These are phyloP conservation scores for Leptatherina wallacei DNA, from an alignment of 2,797 vertebrate genomes.

Conservation along the genomic window DNA sequence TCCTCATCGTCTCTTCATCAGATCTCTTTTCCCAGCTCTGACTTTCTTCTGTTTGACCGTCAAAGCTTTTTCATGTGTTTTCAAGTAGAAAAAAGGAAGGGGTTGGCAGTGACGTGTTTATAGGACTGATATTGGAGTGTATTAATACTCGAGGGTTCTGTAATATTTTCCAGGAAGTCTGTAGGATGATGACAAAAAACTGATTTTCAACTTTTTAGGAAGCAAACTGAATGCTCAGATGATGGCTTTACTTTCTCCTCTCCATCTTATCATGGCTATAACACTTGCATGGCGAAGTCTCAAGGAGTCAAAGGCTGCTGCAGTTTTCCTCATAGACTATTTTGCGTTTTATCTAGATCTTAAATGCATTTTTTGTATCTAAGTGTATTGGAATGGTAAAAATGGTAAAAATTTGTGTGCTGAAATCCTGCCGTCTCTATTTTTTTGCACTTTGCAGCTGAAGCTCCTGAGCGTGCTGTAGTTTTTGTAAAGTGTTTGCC, in stretches of 20 bases:
- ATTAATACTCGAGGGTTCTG: neutral
- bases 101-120: neutral
- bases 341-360: neutral
- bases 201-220: neutral
- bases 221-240: neutral
- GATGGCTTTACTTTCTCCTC: neutral
- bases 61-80: slow-evolving; percentile 3
- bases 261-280: neutral
- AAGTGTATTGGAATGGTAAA: neutral
- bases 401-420: neutral
- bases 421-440: neutral
- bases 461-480: neutral
- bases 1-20: neutral
- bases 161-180: slow-evolving; percentile 1
- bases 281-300: neutral
- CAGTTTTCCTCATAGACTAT: neutral
- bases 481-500: neutral
- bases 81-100: slow-evolving; percentile 8
- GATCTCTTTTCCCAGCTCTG: neutral
- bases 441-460: no score
- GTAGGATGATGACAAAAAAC: slow-evolving; percentile 1
- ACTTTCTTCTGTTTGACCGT: neutral
- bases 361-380: neutral
- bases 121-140: neutral
- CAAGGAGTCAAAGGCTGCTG: neutral